These are phyloP conservation scores for Cyclophora albipunctata DNA, from an alignment of 2,888 invertebrate species.

Conservation along the genomic window DNA sequence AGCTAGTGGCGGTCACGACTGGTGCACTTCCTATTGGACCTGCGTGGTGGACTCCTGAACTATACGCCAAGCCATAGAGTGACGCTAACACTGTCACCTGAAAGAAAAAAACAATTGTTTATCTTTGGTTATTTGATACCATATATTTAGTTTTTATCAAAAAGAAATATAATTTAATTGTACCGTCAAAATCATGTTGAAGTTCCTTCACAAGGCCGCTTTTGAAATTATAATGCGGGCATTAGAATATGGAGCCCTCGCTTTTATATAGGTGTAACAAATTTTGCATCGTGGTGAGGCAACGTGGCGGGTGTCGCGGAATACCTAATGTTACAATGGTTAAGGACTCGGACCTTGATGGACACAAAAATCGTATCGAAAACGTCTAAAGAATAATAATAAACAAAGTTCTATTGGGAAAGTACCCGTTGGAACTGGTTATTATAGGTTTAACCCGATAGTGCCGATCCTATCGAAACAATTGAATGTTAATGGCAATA, in stretches of 20 bases:
- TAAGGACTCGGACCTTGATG: conserved; percentile 70
- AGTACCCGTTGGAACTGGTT: conserved; percentile 38
- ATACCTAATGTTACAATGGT: conserved; percentile 70
- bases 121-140: too few relatives aligned
- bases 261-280: conserved; percentile 75
- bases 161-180: conserved; percentile 2
- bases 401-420: conserved; percentile 55
- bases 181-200: conserved; percentile 56
- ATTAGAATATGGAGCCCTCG: conserved; percentile 58
- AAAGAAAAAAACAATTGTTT: conserved; percentile 13
- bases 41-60: conserved; percentile 43
- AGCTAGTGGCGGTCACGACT: conserved; percentile 79
- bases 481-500: conserved; percentile 6
- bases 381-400: conserved; percentile 69
- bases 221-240: conserved; percentile 63
- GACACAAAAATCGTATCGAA: conserved; percentile 69
- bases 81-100: conserved; percentile 43
- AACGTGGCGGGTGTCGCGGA: conserved; percentile 59
- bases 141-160: not conserved
- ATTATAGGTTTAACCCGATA: conserved; percentile 35
- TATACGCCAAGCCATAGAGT: conserved; percentile 36
- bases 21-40: conserved; percentile 47
- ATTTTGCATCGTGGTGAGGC: conserved; percentile 71
- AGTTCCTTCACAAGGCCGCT: conserved; percentile 45
- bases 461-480: conserved; percentile 19